Conservation (phyloP, 2,113 vertebrate genomes). For the Sphyrna mokarran region DNA sequence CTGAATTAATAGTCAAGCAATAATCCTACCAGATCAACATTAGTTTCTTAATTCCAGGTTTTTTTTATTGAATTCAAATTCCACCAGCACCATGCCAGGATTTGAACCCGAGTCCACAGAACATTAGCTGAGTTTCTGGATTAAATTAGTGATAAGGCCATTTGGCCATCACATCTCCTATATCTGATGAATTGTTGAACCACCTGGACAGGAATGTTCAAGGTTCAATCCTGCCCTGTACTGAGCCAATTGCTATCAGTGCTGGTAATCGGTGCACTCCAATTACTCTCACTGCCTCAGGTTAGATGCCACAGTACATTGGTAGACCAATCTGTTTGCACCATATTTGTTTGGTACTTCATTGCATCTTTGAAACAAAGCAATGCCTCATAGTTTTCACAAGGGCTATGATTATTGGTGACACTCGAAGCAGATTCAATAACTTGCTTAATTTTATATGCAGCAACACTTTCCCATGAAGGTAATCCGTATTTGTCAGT, state of each 20-base stretch:
- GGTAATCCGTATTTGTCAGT: background rate
- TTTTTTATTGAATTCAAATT: no score
- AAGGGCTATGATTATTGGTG: background rate
- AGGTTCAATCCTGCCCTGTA: background rate
- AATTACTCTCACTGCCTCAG: background rate
- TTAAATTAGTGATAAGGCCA: no score
- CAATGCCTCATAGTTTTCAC: background rate
- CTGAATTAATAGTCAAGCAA: no score
- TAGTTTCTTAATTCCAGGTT: no score
- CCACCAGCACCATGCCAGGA: no score
- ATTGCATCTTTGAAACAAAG: background rate
- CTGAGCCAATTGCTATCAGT: background rate
- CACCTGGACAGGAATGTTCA: background rate
- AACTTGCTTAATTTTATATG: background rate
- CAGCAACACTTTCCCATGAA: background rate
- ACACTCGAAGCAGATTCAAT: background rate
- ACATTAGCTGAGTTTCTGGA: no score
- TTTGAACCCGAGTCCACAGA: no score
- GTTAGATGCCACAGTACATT: background rate
- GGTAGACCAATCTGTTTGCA: background rate
- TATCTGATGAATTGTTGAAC: background rate
- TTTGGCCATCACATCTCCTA: no score
- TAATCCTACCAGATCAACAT: no score
- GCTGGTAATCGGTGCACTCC: background rate
- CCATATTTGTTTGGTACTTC: background rate